A percentile compares a stretch with the other conserved stretches of the same genome.
Conservation (phyloP, 1,140 invertebrate species). For the Drosophila rhopaloa region DNA sequence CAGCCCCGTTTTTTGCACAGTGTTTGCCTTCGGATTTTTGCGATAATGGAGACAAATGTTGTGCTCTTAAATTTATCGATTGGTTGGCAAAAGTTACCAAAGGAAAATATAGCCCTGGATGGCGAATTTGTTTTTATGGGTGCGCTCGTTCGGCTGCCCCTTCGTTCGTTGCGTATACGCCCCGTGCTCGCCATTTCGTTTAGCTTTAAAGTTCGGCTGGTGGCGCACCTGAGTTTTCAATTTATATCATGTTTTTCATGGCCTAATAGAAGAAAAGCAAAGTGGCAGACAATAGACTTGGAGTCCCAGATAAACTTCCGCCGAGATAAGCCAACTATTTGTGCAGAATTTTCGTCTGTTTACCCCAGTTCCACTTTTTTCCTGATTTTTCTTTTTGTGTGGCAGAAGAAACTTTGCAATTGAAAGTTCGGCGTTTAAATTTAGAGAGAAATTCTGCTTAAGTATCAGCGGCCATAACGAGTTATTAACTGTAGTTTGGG, state of each 20-base stretch:
- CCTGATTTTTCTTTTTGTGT: neutral
- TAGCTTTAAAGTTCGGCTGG: slow-evolving; percentile 37
- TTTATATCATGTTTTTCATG: slow-evolving; percentile 65
- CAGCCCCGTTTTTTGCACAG: slow-evolving; percentile 39
- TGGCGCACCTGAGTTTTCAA: slow-evolving; percentile 65
- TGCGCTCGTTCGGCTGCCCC: slow-evolving; percentile 4
- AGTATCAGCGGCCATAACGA: slow-evolving; percentile 45
- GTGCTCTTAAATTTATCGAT: slow-evolving; percentile 82
- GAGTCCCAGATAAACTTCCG: slow-evolving; percentile 46
- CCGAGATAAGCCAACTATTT: slow-evolving; percentile 64
- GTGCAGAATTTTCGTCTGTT: slow-evolving; percentile 9
- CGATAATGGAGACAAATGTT: slow-evolving; percentile 82
- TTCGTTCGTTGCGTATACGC: slow-evolving; percentile 35
- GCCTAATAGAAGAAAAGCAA: slow-evolving; percentile 64
- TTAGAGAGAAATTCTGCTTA: slow-evolving; percentile 34
- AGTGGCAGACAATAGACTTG: slow-evolving; percentile 57
- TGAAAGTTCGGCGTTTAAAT: slow-evolving; percentile 67
- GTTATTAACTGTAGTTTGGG: slow-evolving; percentile 44
- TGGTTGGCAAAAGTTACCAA: slow-evolving; percentile 59
- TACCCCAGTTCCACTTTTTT: neutral
- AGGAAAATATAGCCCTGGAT: slow-evolving; percentile 55
- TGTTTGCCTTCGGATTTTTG: slow-evolving; percentile 76
- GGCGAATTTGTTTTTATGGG: slow-evolving; percentile 68
- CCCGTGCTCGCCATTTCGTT: slow-evolving; percentile 16
- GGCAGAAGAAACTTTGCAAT: slow-evolving; percentile 55